A percentile compares a stretch with the other conserved stretches of the same genome.
phyloP scores from a whole-genome alignment of 2,113 vertebrate genomes.

The Phrynocephalus versicolor region DNA sequence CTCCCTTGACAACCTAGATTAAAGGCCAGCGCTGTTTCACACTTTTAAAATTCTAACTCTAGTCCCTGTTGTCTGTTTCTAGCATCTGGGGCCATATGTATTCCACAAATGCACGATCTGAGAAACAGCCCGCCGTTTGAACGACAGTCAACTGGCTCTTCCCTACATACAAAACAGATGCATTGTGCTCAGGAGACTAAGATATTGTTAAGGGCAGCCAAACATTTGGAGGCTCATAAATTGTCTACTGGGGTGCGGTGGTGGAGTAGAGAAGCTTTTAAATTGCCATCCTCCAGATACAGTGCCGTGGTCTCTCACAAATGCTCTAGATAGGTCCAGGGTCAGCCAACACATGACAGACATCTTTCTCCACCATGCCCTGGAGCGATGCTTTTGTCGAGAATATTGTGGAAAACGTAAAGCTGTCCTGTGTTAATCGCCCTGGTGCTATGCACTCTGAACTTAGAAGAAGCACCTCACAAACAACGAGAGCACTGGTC shows the following conservation, averaged over 20 bases:
- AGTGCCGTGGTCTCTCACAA: fast-evolving
- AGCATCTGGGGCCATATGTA: not conserved
- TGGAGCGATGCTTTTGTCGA: not conserved
- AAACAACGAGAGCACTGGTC: too few species aligned
- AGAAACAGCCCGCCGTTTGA: not conserved
- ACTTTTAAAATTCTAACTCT: constrained; percentile 8
- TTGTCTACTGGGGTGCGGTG: too few species aligned
- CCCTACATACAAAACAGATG: constrained; percentile 18
- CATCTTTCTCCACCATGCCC: not conserved
- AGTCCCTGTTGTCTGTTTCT: not conserved
- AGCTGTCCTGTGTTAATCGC: too few species aligned
- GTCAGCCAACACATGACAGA: not conserved
- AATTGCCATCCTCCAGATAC: not conserved
- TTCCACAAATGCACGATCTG: not conserved
- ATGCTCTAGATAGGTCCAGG: not conserved
- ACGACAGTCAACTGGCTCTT: not conserved
- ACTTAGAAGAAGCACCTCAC: too few species aligned
- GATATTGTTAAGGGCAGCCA: not conserved
- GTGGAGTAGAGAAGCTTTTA: not conserved
- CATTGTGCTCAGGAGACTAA: constrained; percentile 12
- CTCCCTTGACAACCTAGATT: constrained; percentile 7
- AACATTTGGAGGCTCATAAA: not conserved
- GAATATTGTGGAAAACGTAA: not conserved
- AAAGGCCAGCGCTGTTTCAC: not conserved
- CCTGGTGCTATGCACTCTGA: too few species aligned